phyloP scores from a whole-genome alignment of 2,888 invertebrate genomes.

The Anoncus sp. region DNA sequence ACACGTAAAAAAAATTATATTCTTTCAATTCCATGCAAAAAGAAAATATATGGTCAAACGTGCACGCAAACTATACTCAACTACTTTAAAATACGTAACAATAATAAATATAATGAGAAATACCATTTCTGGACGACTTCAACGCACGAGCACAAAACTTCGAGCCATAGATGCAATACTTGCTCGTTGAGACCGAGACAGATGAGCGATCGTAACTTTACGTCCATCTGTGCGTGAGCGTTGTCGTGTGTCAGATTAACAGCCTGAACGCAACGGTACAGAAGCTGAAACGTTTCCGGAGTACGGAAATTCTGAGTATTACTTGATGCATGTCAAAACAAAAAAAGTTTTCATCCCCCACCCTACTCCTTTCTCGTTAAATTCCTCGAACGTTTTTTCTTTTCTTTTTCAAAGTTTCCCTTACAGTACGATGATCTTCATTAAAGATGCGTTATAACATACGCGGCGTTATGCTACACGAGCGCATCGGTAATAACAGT shows the following conservation, averaged over 20 bases:
- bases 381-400: too few relatives aligned
- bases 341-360: neutral
- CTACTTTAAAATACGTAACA: too few relatives aligned
- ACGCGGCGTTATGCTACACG: too few relatives aligned
- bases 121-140: slow-evolving; percentile 99
- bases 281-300: slow-evolving; percentile 84
- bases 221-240: slow-evolving; percentile 99
- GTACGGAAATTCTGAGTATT: slow-evolving; percentile 47
- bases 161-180: slow-evolving; percentile 98
- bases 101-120: slow-evolving; percentile 49
- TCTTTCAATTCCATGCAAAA: too few relatives aligned
- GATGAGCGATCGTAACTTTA: slow-evolving; percentile 97
- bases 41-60: too few relatives aligned
- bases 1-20: too few relatives aligned
- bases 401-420: too few relatives aligned
- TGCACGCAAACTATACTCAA: too few relatives aligned
- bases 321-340: slow-evolving; percentile 23
- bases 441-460: too few relatives aligned
- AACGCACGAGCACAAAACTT: slow-evolving; percentile 97
- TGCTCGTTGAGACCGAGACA: slow-evolving; percentile 99
- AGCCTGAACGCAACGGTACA: slow-evolving; percentile 97
- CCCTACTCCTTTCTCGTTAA: neutral
- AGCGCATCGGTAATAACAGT: too few relatives aligned
- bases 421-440: too few relatives aligned
- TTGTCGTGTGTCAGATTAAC: slow-evolving; percentile 98